These are phyloP conservation scores for Heliocidaris erythrogramma DNA, from an alignment of 35 echinoderm and acorn worm genomes.

Conservation along the genomic window DNA sequence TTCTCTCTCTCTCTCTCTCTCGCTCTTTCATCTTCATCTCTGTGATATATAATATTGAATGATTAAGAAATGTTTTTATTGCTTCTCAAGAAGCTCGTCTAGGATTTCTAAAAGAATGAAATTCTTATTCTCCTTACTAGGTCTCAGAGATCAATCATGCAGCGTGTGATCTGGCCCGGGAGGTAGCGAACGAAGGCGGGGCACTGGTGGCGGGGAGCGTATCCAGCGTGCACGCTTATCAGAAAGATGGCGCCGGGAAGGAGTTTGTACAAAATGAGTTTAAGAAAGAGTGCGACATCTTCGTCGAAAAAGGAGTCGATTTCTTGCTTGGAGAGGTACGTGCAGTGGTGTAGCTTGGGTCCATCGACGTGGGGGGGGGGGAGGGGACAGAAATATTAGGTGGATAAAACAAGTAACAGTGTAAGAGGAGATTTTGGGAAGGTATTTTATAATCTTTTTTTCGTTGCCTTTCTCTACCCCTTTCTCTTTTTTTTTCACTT, in stretches of 20 bases:
- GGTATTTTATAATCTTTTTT: not conserved
- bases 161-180: conserved; percentile 67
- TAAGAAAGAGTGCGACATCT: conserved; percentile 60
- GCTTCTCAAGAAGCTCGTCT: not conserved
- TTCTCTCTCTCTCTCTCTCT: too few relatives aligned
- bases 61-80: not conserved
- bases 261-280: conserved; percentile 62
- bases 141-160: not conserved
- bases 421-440: not conserved
- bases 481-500: too few relatives aligned
- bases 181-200: conserved; percentile 61
- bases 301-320: conserved; percentile 63
- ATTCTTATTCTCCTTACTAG: not conserved
- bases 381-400: not conserved
- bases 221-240: conserved; percentile 47
- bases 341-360: not conserved
- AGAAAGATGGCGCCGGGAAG: conserved; percentile 55
- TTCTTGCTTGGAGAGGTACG: conserved; percentile 77
- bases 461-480: not conserved
- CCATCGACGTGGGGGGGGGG: not conserved
- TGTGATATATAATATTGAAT: not conserved
- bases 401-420: not conserved
- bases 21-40: not conserved
- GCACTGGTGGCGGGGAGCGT: conserved; percentile 65
- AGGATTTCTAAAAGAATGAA: not conserved